Evolutionary conservation across 2,797 vertebrate genomes (phyloP).

Genomic region (Borostomias antarcticus): DNA sequence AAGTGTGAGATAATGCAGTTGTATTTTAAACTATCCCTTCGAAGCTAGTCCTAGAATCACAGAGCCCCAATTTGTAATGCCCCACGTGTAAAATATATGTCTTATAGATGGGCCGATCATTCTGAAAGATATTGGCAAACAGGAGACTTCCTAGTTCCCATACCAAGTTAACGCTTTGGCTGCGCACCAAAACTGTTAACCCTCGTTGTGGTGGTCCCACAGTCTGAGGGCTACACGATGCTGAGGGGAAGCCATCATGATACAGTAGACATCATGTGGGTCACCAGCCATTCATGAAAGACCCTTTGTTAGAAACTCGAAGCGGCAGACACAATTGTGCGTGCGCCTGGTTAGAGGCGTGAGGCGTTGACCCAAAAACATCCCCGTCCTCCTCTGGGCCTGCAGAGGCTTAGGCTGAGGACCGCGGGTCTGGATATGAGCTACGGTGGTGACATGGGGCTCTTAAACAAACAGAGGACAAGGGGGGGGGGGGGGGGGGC

Average conservation of each 20-base stretch:
- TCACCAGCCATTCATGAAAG: conserved; percentile 73
- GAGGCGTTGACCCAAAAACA: conserved; percentile 70
- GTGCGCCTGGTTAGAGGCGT: conserved; percentile 53
- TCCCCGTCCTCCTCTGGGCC: conserved; percentile 47
- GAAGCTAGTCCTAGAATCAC: too few relatives aligned
- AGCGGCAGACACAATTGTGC: conserved; percentile 76
- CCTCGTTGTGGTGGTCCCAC: conserved; percentile 27
- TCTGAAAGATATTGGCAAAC: too few relatives aligned
- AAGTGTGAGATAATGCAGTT: too few relatives aligned
- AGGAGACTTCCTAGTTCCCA: neutral
- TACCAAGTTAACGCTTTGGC: too few relatives aligned
- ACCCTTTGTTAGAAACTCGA: conserved; percentile 71
- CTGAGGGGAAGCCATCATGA: conserved; percentile 49
- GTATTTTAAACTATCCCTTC: too few relatives aligned
- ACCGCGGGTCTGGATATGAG: conserved; percentile 37
- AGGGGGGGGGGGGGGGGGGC: neutral
- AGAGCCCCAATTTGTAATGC: too few relatives aligned
- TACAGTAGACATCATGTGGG: conserved; percentile 70
- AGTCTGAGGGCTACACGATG: conserved; percentile 35
- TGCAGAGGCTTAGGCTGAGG: conserved; percentile 23
- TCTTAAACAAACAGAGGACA: conserved; percentile 19
- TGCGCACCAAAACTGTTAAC: neutral
- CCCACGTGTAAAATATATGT: too few relatives aligned
- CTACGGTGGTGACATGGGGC: conserved; percentile 35
- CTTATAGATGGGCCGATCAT: too few relatives aligned